A percentile compares a stretch with the other conserved stretches of the same genome.
Conservation (phyloP, 2,888 invertebrate genomes). For the Cephus nigrinus region DNA sequence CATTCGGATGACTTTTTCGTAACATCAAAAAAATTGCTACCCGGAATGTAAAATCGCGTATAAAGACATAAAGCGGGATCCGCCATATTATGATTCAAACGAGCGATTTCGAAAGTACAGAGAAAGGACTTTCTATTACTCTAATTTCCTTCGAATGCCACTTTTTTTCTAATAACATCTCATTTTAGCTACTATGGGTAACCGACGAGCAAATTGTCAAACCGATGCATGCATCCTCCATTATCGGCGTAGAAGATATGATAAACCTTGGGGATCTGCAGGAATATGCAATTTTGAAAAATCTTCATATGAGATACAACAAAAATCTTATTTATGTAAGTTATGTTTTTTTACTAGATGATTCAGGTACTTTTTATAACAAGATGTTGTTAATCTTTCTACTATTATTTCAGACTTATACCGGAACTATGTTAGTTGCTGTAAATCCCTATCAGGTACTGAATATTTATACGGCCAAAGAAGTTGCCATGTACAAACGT, state of each 20-base stretch:
- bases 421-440: conserved; percentile 93
- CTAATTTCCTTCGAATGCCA: background rate
- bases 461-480: conserved; percentile 92
- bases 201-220: conserved; percentile 74
- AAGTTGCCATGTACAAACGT: conserved; percentile 86
- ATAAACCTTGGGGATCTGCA: conserved; percentile 94
- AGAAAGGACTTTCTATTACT: too few species aligned
- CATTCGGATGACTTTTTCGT: too few species aligned
- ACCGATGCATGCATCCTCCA: conserved; percentile 82
- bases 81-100: too few species aligned
- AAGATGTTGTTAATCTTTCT: background rate
- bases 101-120: too few species aligned
- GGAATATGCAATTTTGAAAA: conserved; percentile 92
- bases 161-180: background rate
- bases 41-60: background rate
- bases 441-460: conserved; percentile 95
- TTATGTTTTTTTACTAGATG: conserved; percentile 30
- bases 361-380: background rate
- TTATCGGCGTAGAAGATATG: conserved; percentile 93
- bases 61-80: too few species aligned
- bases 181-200: conserved; percentile 32
- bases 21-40: too few species aligned
- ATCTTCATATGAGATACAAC: conserved; percentile 89
- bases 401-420: conserved; percentile 81
- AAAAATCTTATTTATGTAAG: conserved; percentile 93